phyloP scores from a whole-genome alignment of 2,888 invertebrate genomes.

The Leptura quadrifasciata region DNA sequence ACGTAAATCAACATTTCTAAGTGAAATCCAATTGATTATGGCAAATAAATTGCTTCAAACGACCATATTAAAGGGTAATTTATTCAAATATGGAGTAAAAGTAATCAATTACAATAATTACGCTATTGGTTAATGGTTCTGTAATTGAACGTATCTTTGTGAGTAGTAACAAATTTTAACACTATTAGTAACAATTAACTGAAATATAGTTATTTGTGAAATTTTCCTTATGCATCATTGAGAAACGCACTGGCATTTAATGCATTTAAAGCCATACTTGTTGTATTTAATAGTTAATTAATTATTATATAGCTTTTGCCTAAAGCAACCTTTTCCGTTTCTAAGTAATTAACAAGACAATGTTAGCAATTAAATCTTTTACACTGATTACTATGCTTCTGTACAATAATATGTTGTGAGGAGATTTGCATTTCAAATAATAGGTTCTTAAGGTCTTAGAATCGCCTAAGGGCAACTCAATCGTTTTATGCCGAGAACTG shows the following conservation, averaged over 20 bases:
- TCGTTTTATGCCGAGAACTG: constrained; percentile 1
- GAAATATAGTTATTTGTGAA: constrained; percentile 56
- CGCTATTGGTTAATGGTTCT: constrained; percentile 54
- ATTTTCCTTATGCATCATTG: constrained; percentile 52
- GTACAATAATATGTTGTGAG: constrained; percentile 54
- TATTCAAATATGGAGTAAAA: constrained; percentile 58
- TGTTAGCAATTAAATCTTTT: constrained; percentile 60
- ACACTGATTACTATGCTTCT: constrained; percentile 56
- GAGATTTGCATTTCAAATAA: constrained; percentile 57
- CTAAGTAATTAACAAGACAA: constrained; percentile 58
- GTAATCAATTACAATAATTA: constrained; percentile 59
- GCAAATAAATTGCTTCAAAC: constrained; percentile 45
- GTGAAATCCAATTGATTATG: constrained; percentile 33
- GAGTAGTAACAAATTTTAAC: constrained; percentile 56
- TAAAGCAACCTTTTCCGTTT: constrained; percentile 56
- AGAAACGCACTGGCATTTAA: constrained; percentile 40
- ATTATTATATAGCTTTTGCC: constrained; percentile 54
- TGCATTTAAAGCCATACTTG: constrained; percentile 32
- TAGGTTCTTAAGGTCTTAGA: constrained; percentile 53
- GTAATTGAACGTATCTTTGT: constrained; percentile 52
- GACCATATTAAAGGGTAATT: constrained; percentile 50
- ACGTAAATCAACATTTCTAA: constrained; percentile 19
- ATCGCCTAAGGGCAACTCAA: constrained; percentile 47
- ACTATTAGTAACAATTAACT: constrained; percentile 53
- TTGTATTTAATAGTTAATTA: constrained; percentile 46